A percentile compares a stretch with the other conserved stretches of the same genome.
These are phyloP conservation scores for Scaptodrosophila latifasciaeformis DNA, from an alignment of 2,888 invertebrate genomes.

Conservation along the genomic window DNA sequence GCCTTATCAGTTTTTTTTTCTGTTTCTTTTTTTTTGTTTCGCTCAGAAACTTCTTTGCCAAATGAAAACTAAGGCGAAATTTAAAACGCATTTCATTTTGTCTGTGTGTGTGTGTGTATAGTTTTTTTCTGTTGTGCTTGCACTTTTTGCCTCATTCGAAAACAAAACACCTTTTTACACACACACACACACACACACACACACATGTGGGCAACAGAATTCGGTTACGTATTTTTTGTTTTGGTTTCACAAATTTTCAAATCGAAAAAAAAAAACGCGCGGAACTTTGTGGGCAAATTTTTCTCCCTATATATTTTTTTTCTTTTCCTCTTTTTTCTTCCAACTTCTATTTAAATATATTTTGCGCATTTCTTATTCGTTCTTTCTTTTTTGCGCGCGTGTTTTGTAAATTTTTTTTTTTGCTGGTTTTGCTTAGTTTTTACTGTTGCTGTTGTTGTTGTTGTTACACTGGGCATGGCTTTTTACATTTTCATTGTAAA, in stretches of 20 bases:
- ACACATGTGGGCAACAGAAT: too few species aligned
- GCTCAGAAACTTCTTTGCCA: too few species aligned
- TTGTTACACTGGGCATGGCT: neutral
- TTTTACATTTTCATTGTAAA: neutral
- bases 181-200: too few species aligned
- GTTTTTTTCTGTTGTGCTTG: too few species aligned
- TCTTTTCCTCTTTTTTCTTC: neutral
- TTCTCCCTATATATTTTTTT: neutral
- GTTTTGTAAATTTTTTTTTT: neutral
- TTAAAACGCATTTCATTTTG: neutral
- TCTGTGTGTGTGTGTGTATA: neutral
- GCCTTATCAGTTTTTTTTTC: too few species aligned
- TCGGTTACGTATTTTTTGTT: neutral
- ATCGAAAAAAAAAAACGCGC: neutral
- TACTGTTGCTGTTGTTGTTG: neutral
- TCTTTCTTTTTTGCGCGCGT: neutral
- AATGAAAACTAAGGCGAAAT: too few species aligned
- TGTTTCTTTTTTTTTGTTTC: too few species aligned
- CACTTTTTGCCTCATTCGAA: too few species aligned
- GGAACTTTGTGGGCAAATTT: neutral
- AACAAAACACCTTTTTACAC: too few species aligned
- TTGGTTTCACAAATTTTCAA: neutral
- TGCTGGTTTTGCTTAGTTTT: neutral
- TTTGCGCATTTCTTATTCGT: neutral
- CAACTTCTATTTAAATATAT: neutral